These are phyloP conservation scores for Seriola quinqueradiata DNA, from an alignment of 2,113 vertebrate genomes.

Conservation along the genomic window DNA sequence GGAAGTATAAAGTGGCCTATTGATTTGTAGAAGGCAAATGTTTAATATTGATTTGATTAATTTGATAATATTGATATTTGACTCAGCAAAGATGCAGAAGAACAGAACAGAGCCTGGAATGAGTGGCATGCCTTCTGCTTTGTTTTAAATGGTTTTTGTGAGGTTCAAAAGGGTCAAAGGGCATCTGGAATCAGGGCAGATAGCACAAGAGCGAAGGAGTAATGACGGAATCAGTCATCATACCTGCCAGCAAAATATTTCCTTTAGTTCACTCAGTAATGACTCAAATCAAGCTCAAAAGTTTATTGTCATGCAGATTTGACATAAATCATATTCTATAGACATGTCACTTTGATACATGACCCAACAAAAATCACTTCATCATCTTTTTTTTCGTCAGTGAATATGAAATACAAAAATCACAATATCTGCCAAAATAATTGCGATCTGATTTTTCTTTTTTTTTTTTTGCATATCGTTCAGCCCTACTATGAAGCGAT, in stretches of 20 bases:
- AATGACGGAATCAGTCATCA: conserved; percentile 14
- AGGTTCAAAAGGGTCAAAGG: conserved; percentile 49
- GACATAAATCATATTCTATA: no score
- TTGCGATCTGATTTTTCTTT: no score
- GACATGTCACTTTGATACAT: no score
- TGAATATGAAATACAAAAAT: no score
- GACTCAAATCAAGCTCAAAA: neutral
- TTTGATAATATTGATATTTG: neutral
- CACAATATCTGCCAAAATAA: no score
- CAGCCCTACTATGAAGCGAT: neutral
- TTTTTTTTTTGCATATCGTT: no score
- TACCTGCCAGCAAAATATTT: conserved; percentile 27
- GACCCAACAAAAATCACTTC: no score
- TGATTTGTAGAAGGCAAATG: neutral
- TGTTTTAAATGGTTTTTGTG: conserved; percentile 3
- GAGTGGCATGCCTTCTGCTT: conserved; percentile 19
- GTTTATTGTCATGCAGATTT: neutral
- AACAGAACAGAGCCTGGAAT: conserved; percentile 26
- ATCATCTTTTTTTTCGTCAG: no score
- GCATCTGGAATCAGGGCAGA: conserved; percentile 44
- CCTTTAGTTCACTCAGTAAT: neutral
- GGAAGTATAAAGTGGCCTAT: neutral
- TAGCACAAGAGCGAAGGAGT: conserved; percentile 13
- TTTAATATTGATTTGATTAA: neutral
- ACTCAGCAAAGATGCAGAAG: neutral